phyloP scores from a whole-genome alignment of 2,888 invertebrate genomes.

The Sialis fuliginosa region DNA sequence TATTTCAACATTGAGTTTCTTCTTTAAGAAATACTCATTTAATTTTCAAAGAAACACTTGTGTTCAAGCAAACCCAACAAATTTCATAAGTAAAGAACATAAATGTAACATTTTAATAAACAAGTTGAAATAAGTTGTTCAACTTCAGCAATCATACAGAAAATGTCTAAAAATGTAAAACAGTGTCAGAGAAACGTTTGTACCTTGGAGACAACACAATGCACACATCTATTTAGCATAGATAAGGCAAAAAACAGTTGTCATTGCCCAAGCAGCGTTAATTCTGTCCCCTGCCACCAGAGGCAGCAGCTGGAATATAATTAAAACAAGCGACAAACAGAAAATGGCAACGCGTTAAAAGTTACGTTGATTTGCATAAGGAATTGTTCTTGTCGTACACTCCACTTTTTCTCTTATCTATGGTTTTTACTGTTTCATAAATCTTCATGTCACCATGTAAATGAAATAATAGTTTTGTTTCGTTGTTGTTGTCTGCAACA shows the following conservation, averaged over 20 bases:
- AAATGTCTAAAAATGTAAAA: constrained; percentile 15
- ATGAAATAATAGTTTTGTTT: too few relatives aligned
- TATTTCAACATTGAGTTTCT: too few relatives aligned
- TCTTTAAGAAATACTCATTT: too few relatives aligned
- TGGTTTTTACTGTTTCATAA: too few relatives aligned
- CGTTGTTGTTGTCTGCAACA: too few relatives aligned
- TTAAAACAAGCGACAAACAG: constrained; percentile 19
- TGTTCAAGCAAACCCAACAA: too few relatives aligned
- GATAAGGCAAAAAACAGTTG: constrained; percentile 26
- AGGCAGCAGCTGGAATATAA: constrained; percentile 12
- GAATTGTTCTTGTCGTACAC: background rate
- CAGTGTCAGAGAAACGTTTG: constrained; percentile 8
- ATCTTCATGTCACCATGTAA: too few relatives aligned
- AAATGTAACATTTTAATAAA: too few relatives aligned
- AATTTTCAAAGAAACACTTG: too few relatives aligned
- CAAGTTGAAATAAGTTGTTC: constrained; percentile 2
- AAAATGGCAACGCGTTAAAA: background rate
- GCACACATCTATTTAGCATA: constrained; percentile 20
- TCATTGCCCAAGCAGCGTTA: constrained; percentile 22
- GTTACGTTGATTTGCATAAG: constrained; percentile 1
- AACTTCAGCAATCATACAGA: constrained; percentile 10
- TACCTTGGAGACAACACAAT: constrained; percentile 21
- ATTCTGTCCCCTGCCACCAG: constrained; percentile 19
- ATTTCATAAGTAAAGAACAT: too few relatives aligned
- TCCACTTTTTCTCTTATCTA: too few relatives aligned